These are phyloP conservation scores for Emesis russula DNA, from an alignment of 2,888 invertebrate genomes.

Conservation along the genomic window DNA sequence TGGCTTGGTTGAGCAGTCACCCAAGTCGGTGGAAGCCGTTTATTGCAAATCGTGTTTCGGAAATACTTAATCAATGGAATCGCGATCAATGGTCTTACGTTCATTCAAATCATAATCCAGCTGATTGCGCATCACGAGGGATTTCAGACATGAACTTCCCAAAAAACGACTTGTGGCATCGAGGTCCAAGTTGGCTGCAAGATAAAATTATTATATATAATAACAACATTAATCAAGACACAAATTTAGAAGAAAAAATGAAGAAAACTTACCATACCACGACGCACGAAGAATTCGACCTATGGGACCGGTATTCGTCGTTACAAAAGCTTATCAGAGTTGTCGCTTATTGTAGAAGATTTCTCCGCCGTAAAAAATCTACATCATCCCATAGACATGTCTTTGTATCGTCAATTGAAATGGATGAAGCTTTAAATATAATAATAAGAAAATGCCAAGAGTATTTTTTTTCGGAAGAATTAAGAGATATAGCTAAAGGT, in stretches of 20 bases:
- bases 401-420: not conserved
- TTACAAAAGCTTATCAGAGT: constrained; percentile 57
- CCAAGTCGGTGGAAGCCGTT: constrained; percentile 62
- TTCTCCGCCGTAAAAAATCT: constrained; percentile 32
- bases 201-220: constrained; percentile 23
- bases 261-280: not conserved
- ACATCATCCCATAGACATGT: not conserved
- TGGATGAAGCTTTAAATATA: constrained; percentile 24
- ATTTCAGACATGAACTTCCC: constrained; percentile 36
- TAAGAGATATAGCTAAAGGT: constrained; percentile 8
- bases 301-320: constrained; percentile 56
- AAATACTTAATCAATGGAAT: constrained; percentile 70
- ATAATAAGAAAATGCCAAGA: constrained; percentile 20
- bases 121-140: constrained; percentile 87
- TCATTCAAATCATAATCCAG: constrained; percentile 82
- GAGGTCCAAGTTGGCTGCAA: constrained; percentile 74
- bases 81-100: constrained; percentile 80
- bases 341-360: constrained; percentile 67
- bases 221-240: not conserved
- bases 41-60: constrained; percentile 61
- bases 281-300: not conserved
- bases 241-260: constrained; percentile 4
- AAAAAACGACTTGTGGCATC: constrained; percentile 55
- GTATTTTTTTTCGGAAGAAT: constrained; percentile 25
- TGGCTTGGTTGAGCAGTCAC: constrained; percentile 56